phyloP scores from a whole-genome alignment of 2,888 invertebrate genomes.

The Campoletis raptor region DNA sequence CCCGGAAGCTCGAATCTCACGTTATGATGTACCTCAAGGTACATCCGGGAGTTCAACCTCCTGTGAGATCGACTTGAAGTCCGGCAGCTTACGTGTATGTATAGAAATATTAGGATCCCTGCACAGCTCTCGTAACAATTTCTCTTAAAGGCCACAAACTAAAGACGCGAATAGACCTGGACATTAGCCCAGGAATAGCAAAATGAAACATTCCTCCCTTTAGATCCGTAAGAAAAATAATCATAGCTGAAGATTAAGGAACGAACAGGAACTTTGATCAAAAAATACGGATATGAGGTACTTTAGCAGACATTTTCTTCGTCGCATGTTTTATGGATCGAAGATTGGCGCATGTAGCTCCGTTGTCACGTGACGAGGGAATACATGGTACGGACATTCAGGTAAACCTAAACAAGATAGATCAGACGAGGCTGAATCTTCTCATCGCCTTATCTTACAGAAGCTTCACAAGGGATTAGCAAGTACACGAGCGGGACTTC shows the following conservation, averaged over 20 bases:
- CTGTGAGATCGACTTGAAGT: conserved; percentile 18
- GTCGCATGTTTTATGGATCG: background rate
- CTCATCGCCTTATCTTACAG: conserved; percentile 11
- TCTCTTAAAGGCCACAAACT: background rate
- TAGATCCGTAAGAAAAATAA: background rate
- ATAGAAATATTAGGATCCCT: background rate
- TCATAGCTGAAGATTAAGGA: background rate
- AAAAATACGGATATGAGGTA: background rate
- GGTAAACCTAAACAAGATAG: conserved; percentile 32
- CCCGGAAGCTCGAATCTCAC: conserved; percentile 49
- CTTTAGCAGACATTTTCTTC: background rate
- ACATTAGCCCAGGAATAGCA: background rate
- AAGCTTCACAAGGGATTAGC: conserved; percentile 16
- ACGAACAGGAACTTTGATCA: background rate
- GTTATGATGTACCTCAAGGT: conserved; percentile 34
- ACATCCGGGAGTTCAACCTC: conserved; percentile 33
- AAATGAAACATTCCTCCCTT: no score
- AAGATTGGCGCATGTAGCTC: background rate
- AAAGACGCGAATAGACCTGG: background rate
- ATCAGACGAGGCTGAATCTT: conserved; percentile 8
- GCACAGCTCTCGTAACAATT: background rate
- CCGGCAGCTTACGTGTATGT: conserved; percentile 1
- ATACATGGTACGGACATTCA: background rate
- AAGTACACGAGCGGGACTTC: conserved; percentile 1
- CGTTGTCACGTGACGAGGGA: background rate